Conservation (phyloP, 2,888 invertebrate species). For the Microctonus brassicae region DNA sequence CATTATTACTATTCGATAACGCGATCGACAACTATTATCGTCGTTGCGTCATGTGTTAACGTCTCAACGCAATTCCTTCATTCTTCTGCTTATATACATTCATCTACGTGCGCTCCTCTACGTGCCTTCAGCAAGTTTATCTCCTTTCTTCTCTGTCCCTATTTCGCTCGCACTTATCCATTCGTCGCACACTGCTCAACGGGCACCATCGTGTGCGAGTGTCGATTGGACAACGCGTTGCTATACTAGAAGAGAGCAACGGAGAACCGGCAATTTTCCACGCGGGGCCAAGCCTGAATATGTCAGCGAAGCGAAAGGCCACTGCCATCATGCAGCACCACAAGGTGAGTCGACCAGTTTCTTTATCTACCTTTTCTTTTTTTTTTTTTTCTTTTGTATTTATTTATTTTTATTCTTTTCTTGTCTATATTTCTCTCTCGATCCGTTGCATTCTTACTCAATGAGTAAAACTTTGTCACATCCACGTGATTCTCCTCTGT, state of each 20-base stretch:
- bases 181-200: not conserved
- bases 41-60: slow-evolving; percentile 56
- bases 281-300: slow-evolving; percentile 65
- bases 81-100: not conserved
- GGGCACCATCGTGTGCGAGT: slow-evolving; percentile 3
- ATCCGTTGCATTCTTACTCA: slow-evolving; percentile 16
- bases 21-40: slow-evolving; percentile 40
- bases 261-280: slow-evolving; percentile 40
- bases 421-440: not conserved
- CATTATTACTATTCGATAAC: no score
- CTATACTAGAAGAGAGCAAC: slow-evolving; percentile 18
- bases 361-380: slow-evolving; percentile 15
- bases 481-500: slow-evolving; percentile 31
- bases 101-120: not conserved
- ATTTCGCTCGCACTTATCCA: not conserved
- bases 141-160: not conserved
- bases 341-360: slow-evolving; percentile 63
- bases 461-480: slow-evolving; percentile 36
- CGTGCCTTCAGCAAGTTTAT: slow-evolving; percentile 17
- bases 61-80: slow-evolving; percentile 25
- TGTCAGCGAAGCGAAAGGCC: slow-evolving; percentile 83
- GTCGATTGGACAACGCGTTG: slow-evolving; percentile 16
- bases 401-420: not conserved
- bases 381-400: slow-evolving; percentile 14
- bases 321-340: slow-evolving; percentile 80